These are phyloP conservation scores for Crepidodera aurea DNA, from an alignment of 2,888 invertebrate species.

Conservation along the genomic window DNA sequence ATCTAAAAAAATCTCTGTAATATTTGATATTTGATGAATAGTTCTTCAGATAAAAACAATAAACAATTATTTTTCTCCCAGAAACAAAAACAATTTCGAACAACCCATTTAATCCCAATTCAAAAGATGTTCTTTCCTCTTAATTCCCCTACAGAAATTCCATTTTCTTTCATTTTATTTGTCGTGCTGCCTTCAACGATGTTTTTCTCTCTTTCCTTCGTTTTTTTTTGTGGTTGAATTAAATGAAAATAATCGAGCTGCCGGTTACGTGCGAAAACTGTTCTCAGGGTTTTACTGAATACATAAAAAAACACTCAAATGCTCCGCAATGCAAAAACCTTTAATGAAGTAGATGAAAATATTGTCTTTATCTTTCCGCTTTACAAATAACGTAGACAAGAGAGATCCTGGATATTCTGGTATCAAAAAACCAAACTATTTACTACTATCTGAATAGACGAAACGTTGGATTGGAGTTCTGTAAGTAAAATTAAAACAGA, in stretches of 20 bases:
- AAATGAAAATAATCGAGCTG: constrained; percentile 27
- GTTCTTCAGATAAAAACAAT: too few species aligned
- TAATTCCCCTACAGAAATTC: neutral
- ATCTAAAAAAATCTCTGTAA: too few species aligned
- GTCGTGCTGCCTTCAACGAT: neutral
- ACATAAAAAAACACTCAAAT: constrained; percentile 31
- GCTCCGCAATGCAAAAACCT: constrained; percentile 18
- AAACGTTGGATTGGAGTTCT: too few species aligned
- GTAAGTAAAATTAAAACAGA: too few species aligned
- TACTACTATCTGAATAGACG: too few species aligned
- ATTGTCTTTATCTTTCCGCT: constrained; percentile 5
- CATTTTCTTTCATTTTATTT: constrained; percentile 10
- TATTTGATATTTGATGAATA: too few species aligned
- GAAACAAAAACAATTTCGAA: neutral
- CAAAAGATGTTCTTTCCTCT: neutral
- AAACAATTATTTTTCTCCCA: too few species aligned
- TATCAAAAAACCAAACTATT: too few species aligned
- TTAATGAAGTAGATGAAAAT: constrained; percentile 28
- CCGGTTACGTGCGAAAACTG: constrained; percentile 27
- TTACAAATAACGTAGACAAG: neutral
- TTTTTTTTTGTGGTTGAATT: constrained; percentile 25
- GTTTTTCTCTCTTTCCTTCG: neutral
- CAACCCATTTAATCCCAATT: neutral
- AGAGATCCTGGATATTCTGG: neutral
- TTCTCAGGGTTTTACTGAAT: constrained; percentile 20